A percentile compares a stretch with the other conserved stretches of the same genome.
phyloP scores from a whole-genome alignment of 2,113 vertebrate species.

The Calypte anna region DNA sequence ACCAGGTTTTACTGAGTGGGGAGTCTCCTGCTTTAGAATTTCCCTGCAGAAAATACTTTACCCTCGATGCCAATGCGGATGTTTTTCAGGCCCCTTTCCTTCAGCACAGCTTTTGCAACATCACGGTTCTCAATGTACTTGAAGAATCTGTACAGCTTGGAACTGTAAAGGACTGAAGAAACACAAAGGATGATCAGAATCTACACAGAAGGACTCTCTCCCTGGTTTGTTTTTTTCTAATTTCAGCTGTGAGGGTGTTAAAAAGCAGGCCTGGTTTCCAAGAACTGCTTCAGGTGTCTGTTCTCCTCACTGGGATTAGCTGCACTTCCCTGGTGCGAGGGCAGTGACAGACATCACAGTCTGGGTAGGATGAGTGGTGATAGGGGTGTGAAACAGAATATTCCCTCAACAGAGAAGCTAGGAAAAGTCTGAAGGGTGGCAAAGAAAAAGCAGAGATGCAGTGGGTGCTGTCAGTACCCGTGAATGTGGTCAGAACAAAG shows the following conservation, averaged over 20 bases:
- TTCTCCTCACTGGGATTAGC: neutral
- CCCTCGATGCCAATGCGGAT: slow-evolving; percentile 87
- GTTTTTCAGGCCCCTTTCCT: slow-evolving; percentile 84
- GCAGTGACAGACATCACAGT: neutral
- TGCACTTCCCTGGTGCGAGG: neutral
- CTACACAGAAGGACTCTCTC: neutral
- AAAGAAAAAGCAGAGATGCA: neutral
- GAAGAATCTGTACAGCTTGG: slow-evolving; percentile 87
- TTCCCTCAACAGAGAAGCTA: neutral
- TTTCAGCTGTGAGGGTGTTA: neutral
- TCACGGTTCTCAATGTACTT: slow-evolving; percentile 87
- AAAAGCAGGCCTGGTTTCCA: neutral
- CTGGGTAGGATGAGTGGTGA: neutral
- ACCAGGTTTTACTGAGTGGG: neutral
- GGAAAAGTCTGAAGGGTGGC: neutral
- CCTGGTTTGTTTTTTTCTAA: no score
- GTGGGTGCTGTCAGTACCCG: neutral
- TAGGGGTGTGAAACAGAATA: neutral
- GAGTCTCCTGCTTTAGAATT: neutral
- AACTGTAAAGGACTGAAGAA: slow-evolving; percentile 83
- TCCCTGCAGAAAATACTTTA: slow-evolving; percentile 20
- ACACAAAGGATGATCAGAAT: neutral
- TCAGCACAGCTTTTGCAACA: slow-evolving; percentile 83
- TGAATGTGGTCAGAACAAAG: neutral
- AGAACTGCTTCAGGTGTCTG: neutral